These are phyloP conservation scores for Bibio marci DNA, from an alignment of 2,888 invertebrate species.

Conservation along the genomic window DNA sequence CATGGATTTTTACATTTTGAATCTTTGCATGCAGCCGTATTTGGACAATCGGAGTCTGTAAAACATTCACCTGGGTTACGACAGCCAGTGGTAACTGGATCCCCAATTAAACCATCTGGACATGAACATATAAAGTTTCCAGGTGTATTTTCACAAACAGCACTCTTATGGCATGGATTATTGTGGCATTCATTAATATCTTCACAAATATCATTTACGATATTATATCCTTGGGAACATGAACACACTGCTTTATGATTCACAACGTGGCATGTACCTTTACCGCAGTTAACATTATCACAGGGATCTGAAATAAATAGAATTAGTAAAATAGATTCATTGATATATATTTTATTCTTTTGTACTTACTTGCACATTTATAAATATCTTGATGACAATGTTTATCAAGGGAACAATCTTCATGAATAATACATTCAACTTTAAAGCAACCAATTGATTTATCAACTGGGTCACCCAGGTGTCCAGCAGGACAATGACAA, in stretches of 20 bases:
- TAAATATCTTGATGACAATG: slow-evolving; percentile 57
- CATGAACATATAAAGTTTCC: slow-evolving; percentile 67
- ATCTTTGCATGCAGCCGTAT: slow-evolving; percentile 54
- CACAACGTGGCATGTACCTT: slow-evolving; percentile 57
- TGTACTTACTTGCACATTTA: slow-evolving; percentile 54
- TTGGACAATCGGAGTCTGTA: slow-evolving; percentile 62
- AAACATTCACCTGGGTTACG: slow-evolving; percentile 69
- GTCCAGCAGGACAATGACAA: slow-evolving; percentile 65
- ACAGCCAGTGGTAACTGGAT: slow-evolving; percentile 55
- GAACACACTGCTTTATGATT: slow-evolving; percentile 56
- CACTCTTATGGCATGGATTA: slow-evolving; percentile 63
- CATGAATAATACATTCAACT: slow-evolving; percentile 66
- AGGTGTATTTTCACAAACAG: slow-evolving; percentile 57
- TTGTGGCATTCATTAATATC: slow-evolving; percentile 67
- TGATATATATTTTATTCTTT: background rate
- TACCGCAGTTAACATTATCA: slow-evolving; percentile 57
- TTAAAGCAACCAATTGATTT: slow-evolving; percentile 66
- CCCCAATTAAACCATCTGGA: slow-evolving; percentile 61
- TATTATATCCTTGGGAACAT: slow-evolving; percentile 57
- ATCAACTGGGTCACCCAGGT: slow-evolving; percentile 65
- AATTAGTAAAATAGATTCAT: slow-evolving; percentile 5
- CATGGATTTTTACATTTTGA: slow-evolving; percentile 67
- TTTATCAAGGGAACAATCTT: slow-evolving; percentile 58
- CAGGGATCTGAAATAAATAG: slow-evolving; percentile 50
- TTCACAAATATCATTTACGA: slow-evolving; percentile 47